A percentile compares a stretch with the other conserved stretches of the same genome.
phyloP scores from a whole-genome alignment of 2,113 vertebrate genomes.

The Pseudorasbora parva region DNA sequence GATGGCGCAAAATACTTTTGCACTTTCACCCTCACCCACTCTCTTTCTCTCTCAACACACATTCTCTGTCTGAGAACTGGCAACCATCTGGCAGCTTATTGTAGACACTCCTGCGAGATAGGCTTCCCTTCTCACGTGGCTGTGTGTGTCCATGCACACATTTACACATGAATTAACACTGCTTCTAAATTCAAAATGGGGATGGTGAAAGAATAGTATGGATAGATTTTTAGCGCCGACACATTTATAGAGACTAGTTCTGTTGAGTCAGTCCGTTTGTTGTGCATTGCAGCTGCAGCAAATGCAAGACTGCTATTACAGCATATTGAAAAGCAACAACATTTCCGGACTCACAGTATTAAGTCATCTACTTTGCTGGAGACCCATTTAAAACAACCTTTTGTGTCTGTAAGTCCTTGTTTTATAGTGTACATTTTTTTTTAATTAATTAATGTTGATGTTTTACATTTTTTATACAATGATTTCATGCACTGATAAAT shows the following conservation, averaged over 20 bases:
- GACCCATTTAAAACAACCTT: not conserved
- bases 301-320: not conserved
- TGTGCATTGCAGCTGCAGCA: not conserved
- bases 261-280: not conserved
- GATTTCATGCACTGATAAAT: not conserved
- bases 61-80: slow-evolving; percentile 2
- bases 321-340: not conserved
- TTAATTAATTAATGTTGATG: not conserved
- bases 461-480: not conserved
- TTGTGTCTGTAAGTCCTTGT: slow-evolving; percentile 2
- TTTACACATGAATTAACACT: slow-evolving; percentile 16
- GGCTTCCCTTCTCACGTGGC: not conserved
- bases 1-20: not conserved
- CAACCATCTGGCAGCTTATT: slow-evolving; percentile 40
- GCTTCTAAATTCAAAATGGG: not conserved
- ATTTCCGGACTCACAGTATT: not conserved
- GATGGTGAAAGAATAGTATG: not conserved
- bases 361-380: not conserved
- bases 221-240: not conserved
- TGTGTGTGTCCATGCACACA: not conserved
- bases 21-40: slow-evolving; percentile 17
- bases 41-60: slow-evolving; percentile 19
- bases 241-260: not conserved
- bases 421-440: not conserved
- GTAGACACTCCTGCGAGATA: not conserved